Base-by-base conservation (phyloP, 2,113 vertebrate genomes). In the Physeter macrocephalus region DNA sequence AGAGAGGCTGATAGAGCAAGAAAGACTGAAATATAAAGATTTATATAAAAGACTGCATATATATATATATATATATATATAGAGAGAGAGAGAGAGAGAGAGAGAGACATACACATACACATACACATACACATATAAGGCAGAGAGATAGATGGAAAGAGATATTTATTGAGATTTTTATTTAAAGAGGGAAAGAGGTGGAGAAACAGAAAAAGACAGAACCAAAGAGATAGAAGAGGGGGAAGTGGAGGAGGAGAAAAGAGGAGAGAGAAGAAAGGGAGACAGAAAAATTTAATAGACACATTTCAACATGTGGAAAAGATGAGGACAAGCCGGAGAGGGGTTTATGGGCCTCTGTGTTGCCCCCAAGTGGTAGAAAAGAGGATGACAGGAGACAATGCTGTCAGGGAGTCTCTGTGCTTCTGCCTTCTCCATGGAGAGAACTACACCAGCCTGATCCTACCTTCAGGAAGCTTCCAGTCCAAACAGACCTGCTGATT, bases 391-490 rank as follows among this genome's bases (percentile, higher is more conserved):
- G 8, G 43, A 88, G 13, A 21, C 9, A 7, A 62, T 21, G 5
- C 3, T 54, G 14, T 74, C n/a, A 94, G 9, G 4, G 15, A 15
- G 31, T 75, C 31, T 46, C 61, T 74, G 41, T 41, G 43, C 61
- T 94, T 66, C 5, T 59, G 41, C 36, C 12, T 71, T 52, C 43
- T 85, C 2, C n/a, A 18, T n/a, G 36, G 23, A 59, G 15, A 86
- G 34, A 90, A 54, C 2, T 46, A 23, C 23, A 52, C 5, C 14
- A 74, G 23, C 10, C 34, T 69, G 41, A 93, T 49, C 57, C 34
- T 80, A 34, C 52, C 46, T 88, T 89, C 25, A 92, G 87, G 54
- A 95, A 82, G 62, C 23, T 91, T 97, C 78, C 21, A 87, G 78
- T 92, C 7, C 57, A 72, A 93, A 75, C 18, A 91, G 54, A 97